Conservation (phyloP, 2,888 invertebrate species). For the Pachydiplax longipennis region DNA sequence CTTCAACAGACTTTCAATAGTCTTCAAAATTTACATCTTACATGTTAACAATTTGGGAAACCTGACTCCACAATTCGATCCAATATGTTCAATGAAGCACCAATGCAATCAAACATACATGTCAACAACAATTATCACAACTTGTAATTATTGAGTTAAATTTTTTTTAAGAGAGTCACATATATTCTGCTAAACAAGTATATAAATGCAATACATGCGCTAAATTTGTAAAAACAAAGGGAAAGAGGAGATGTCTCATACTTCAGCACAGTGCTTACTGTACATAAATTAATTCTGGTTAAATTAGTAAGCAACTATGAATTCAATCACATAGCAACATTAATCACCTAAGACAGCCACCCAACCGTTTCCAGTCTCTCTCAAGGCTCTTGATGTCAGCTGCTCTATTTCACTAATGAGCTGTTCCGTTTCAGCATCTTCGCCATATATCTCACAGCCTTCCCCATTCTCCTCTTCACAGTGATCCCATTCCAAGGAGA, state of each 20-base stretch:
- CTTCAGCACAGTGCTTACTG: not conserved
- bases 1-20: not conserved
- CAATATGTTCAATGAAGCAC: not conserved
- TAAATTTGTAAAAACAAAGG: not conserved
- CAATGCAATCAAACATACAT: not conserved
- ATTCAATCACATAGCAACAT: not conserved
- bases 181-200: not conserved
- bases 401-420: constrained; percentile 72
- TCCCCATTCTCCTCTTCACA: constrained; percentile 62
- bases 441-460: constrained; percentile 57
- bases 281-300: not conserved
- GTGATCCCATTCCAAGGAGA: constrained; percentile 73
- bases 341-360: constrained; percentile 21
- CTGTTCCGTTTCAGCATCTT: constrained; percentile 70
- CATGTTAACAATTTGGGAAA: not conserved
- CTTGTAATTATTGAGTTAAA: not conserved
- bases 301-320: not conserved
- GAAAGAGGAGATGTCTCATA: not conserved
- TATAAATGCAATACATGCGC: not conserved
- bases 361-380: constrained; percentile 66
- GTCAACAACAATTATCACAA: constrained; percentile 26
- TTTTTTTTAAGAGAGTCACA: not conserved
- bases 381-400: constrained; percentile 69
- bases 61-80: not conserved
- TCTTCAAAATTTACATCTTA: not conserved